phyloP scores from a whole-genome alignment of 2,888 invertebrate genomes.

The Orthosia gracilis region DNA sequence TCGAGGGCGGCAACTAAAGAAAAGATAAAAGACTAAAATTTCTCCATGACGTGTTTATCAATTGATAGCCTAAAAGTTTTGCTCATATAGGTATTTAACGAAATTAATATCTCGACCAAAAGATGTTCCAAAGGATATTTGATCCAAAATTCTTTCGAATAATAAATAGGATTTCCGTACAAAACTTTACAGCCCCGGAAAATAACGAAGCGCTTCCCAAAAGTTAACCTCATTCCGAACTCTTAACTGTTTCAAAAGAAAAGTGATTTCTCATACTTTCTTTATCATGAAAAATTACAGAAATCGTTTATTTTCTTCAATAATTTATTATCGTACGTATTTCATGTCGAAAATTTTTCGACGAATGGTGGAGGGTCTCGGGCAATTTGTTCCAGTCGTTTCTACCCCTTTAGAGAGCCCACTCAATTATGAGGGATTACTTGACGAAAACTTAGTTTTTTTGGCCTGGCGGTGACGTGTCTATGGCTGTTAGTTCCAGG shows the following conservation, averaged over 20 bases:
- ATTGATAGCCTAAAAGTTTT: background rate
- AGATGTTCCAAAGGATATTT: conserved; percentile 11
- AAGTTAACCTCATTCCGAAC: conserved; percentile 45
- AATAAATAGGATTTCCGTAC: conserved; percentile 10
- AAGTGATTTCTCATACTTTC: conserved; percentile 60
- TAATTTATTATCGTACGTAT: conserved; percentile 57
- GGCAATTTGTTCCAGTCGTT: conserved; percentile 53
- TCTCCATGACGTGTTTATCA: background rate
- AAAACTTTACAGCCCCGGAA: conserved; percentile 10
- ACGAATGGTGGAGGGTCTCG: conserved; percentile 25
- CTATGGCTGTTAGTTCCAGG: conserved; percentile 21
- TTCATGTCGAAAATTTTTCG: conserved; percentile 45
- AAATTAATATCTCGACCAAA: background rate
- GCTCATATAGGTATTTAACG: background rate
- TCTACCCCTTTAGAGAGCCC: conserved; percentile 20
- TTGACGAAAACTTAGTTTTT: conserved; percentile 55
- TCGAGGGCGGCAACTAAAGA: too few relatives aligned
- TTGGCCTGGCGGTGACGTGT: conserved; percentile 18
- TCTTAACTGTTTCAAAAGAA: conserved; percentile 52
- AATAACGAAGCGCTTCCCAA: conserved; percentile 23
- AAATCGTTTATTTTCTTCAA: conserved; percentile 57
- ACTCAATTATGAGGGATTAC: conserved; percentile 57
- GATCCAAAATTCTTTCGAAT: background rate
- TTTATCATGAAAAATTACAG: conserved; percentile 53
- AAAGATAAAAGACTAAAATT: background rate